These are phyloP conservation scores for Vicugna pacos DNA, from an alignment of 2,113 vertebrate species.

Conservation along the genomic window DNA sequence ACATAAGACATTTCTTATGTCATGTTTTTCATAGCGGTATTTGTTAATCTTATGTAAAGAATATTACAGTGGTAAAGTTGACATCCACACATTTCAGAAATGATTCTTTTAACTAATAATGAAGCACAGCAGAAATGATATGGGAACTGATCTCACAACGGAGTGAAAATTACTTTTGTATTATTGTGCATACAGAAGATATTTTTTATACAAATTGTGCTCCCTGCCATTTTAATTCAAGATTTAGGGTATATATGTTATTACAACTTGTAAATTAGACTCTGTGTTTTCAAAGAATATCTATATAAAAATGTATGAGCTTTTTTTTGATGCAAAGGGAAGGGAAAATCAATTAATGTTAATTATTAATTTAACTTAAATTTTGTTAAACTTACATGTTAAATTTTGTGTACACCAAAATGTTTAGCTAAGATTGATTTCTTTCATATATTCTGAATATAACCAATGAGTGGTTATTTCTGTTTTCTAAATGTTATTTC, in stretches of 20 bases:
- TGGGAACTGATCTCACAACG: neutral
- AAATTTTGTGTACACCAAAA: neutral
- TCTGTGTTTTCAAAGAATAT: neutral
- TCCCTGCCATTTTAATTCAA: neutral
- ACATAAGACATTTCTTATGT: neutral
- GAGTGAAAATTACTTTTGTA: neutral
- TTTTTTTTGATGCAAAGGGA: neutral
- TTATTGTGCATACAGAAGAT: neutral
- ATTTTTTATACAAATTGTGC: neutral
- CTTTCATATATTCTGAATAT: neutral
- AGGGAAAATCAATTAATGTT: neutral
- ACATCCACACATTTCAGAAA: neutral
- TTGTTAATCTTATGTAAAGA: neutral
- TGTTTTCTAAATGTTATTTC: neutral
- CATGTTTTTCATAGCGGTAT: neutral
- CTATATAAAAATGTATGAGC: neutral
- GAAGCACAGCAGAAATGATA: neutral
- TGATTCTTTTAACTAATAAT: neutral
- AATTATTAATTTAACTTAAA: neutral
- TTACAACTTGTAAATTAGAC: neutral
- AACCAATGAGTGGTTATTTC: neutral
- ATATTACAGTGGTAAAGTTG: neutral
- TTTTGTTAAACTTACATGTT: neutral
- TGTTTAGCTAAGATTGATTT: neutral
- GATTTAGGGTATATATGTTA: neutral